Percentiles rank a stretch among this genome's conserved stretches.
Evolutionary conservation across 2,888 invertebrate species (phyloP).

Genomic region (Lottia scabra): DNA sequence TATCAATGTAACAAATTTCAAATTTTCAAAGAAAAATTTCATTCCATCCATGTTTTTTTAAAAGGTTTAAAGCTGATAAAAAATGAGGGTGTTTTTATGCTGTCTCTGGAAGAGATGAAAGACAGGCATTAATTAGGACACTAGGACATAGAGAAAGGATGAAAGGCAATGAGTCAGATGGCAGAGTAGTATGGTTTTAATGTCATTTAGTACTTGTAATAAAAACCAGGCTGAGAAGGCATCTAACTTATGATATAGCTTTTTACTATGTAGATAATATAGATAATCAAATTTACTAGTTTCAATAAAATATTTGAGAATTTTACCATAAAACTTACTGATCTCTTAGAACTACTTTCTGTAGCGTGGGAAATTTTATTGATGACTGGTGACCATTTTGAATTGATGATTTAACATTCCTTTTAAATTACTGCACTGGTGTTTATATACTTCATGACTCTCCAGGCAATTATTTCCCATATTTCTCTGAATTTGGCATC

Average conservation of each 20-base stretch:
- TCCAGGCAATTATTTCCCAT: too few species aligned
- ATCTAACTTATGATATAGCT: slow-evolving; percentile 1
- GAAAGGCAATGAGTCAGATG: slow-evolving; percentile 7
- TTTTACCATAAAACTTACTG: too few species aligned
- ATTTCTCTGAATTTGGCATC: too few species aligned
- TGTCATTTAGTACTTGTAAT: slow-evolving; percentile 3
- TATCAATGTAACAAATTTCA: too few species aligned
- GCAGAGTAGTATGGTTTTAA: slow-evolving; percentile 4
- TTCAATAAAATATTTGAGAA: not conserved
- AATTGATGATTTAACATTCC: too few species aligned
- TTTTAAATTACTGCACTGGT: too few species aligned
- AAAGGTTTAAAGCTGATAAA: not conserved
- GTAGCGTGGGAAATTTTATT: too few species aligned
- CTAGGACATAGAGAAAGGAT: not conserved
- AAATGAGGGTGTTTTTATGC: slow-evolving; percentile 3
- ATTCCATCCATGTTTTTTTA: not conserved
- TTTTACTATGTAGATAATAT: not conserved
- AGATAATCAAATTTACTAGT: slow-evolving; percentile 2
- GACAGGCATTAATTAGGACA: slow-evolving; percentile 4
- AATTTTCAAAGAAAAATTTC: too few species aligned
- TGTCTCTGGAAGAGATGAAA: not conserved
- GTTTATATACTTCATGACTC: too few species aligned
- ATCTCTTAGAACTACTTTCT: too few species aligned
- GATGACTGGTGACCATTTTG: too few species aligned
- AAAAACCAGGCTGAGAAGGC: slow-evolving; percentile 1